phyloP scores from a whole-genome alignment of 2,888 invertebrate genomes.

The Brachynemurus nebulosus region DNA sequence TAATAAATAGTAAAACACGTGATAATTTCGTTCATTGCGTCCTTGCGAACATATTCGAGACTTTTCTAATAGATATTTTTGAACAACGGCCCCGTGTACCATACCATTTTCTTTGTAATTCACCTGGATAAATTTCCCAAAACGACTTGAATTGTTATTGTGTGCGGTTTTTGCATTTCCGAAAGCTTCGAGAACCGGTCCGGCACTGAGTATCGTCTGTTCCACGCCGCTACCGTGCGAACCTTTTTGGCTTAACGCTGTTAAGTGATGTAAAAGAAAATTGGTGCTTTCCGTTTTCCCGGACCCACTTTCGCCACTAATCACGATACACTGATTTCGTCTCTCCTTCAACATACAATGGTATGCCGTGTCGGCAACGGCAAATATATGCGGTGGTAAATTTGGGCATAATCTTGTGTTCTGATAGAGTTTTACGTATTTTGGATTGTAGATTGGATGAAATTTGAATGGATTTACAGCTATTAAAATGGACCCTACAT shows the following conservation, averaged over 20 bases:
- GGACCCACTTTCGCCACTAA: conserved; percentile 90
- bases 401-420: conserved; percentile 82
- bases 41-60: conserved; percentile 91
- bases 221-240: conserved; percentile 92
- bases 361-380: conserved; percentile 87
- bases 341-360: conserved; percentile 87
- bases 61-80: conserved; percentile 91
- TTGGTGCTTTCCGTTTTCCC: conserved; percentile 96
- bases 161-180: conserved; percentile 98
- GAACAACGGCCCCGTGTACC: conserved; percentile 94
- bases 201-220: conserved; percentile 89
- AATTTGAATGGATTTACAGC: conserved; percentile 91
- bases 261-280: conserved; percentile 86
- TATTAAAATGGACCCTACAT: conserved; percentile 89
- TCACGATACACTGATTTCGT: conserved; percentile 88
- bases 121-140: conserved; percentile 94
- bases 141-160: conserved; percentile 93
- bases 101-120: conserved; percentile 97
- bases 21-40: conserved; percentile 88
- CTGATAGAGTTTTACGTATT: conserved; percentile 91
- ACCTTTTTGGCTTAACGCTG: conserved; percentile 88
- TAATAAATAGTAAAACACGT: conserved; percentile 91
- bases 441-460: conserved; percentile 95
- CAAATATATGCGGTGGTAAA: conserved; percentile 92
- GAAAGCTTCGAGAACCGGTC: conserved; percentile 92